These are phyloP conservation scores for Entosphenus tridentatus DNA, from an alignment of 2,113 vertebrate species.

Conservation along the genomic window DNA sequence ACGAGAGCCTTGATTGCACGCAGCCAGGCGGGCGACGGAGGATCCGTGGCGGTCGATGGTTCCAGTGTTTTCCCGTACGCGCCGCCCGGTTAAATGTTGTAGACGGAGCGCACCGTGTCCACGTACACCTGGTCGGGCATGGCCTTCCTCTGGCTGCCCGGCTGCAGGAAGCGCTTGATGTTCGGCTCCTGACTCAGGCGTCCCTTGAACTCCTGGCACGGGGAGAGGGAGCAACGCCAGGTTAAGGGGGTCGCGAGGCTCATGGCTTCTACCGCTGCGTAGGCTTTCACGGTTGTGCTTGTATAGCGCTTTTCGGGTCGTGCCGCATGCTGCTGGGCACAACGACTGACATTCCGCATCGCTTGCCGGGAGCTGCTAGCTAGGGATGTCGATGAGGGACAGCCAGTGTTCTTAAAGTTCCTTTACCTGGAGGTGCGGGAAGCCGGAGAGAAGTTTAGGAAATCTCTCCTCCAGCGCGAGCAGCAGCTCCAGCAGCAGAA, in stretches of 20 bases:
- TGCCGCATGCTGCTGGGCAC: too few relatives aligned
- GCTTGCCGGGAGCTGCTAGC: too few relatives aligned
- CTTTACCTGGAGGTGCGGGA: constrained; percentile 43
- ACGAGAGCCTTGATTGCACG: too few relatives aligned
- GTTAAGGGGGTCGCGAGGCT: too few relatives aligned
- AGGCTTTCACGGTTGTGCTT: too few relatives aligned
- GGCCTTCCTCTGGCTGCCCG: constrained; percentile 45
- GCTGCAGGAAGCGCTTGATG: constrained; percentile 46
- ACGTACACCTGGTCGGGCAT: constrained; percentile 21
- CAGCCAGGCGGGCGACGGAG: too few relatives aligned
- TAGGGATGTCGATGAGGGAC: neutral
- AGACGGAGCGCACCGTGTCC: constrained; percentile 18
- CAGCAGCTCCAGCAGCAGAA: constrained; percentile 45
- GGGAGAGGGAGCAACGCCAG: too few relatives aligned
- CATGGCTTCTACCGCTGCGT: too few relatives aligned
- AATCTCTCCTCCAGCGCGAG: constrained; percentile 46
- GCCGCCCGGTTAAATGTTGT: constrained; percentile 14
- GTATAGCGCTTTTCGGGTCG: too few relatives aligned
- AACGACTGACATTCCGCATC: too few relatives aligned
- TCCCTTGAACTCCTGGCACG: constrained; percentile 41
- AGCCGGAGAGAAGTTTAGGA: constrained; percentile 26
- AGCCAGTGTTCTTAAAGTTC: neutral
- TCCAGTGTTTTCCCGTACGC: too few relatives aligned
- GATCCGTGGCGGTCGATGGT: too few relatives aligned
- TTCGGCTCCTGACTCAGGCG: constrained; percentile 31